phyloP scores from a whole-genome alignment of 92 coral and sea anemone genomes.

The Porites divaricata region DNA sequence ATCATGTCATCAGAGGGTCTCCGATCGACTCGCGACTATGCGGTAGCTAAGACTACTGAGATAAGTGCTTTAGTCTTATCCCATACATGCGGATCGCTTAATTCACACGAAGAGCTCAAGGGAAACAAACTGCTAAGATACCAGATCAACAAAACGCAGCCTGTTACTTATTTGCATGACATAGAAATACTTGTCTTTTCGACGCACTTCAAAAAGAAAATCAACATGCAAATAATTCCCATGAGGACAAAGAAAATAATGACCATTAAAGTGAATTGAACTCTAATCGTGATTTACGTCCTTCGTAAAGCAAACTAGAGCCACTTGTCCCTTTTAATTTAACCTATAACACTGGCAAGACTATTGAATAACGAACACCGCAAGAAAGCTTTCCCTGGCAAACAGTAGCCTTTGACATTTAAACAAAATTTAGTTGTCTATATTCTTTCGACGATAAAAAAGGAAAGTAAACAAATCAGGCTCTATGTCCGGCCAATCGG shows the following conservation, averaged over 20 bases:
- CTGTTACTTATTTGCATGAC: constrained; percentile 34
- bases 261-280: not conserved
- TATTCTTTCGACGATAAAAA: not conserved
- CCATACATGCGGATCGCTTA: not conserved
- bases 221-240: constrained; percentile 23
- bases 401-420: not conserved
- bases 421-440: not conserved
- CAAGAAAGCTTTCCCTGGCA: not conserved
- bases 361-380: not conserved
- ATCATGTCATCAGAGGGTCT: not conserved
- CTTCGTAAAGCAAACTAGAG: not conserved
- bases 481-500: no score
- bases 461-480: no score
- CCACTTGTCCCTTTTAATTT: not conserved
- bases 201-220: not conserved
- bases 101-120: not conserved
- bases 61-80: constrained; percentile 3
- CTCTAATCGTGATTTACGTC: not conserved
- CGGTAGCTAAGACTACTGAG: not conserved
- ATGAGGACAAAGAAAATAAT: constrained; percentile 19
- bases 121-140: constrained; percentile 12
- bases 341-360: no score
- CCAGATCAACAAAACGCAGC: constrained; percentile 25
- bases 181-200: constrained; percentile 16
- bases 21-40: not conserved